Evolutionary conservation across 2,113 vertebrate species (phyloP), one percentile per base, ranked within the genome.

Genomic region (Corythoichthys haematopterus): DNA sequence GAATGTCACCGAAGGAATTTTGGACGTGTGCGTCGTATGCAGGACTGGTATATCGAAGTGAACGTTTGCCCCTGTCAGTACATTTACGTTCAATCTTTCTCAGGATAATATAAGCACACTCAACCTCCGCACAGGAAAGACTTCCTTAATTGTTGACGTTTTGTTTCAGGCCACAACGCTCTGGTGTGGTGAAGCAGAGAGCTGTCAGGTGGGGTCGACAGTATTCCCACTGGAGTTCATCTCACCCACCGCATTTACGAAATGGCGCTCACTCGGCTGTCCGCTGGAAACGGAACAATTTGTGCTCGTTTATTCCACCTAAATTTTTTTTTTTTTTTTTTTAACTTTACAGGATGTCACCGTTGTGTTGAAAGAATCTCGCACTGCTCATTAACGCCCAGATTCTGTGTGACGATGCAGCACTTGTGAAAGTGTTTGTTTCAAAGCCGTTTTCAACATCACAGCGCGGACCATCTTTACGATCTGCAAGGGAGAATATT

Each of bases 191-290:
- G 72, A 78, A 66, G 80, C 76, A 70, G 75, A 70, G 75, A 80
- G 78, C 81, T 87, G 87, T 90, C 89, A 90, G 86, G 89, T 89
- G 84, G 89, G 89, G 84, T 90, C 89, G 74, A 86, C 85, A 89
- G 81, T 80, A 79, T 82, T 88, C 87, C 87, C 86, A 87, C 79
- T 82, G 86, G 89, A 84, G 86, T 80, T 86, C 89, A 90, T 90
- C 84, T 90, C 89, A 88, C 73, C 87, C 84, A 75, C 53, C 81
- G 79, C 87, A 88, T 87, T 61, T 20, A 37, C 67, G 70, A 65
- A 81, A 82, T 77, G 75, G 75, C 45, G 38, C 79, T 79, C 67
- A 74, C 72, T 84, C 63, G 75, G 74, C 80, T 82, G 76, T 85
- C 77, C 72, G 73, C 84, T 64, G 64, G 58, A 77, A 84, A 73